Base-by-base conservation (phyloP, 2,113 vertebrate species). In the Salvator merianae region DNA sequence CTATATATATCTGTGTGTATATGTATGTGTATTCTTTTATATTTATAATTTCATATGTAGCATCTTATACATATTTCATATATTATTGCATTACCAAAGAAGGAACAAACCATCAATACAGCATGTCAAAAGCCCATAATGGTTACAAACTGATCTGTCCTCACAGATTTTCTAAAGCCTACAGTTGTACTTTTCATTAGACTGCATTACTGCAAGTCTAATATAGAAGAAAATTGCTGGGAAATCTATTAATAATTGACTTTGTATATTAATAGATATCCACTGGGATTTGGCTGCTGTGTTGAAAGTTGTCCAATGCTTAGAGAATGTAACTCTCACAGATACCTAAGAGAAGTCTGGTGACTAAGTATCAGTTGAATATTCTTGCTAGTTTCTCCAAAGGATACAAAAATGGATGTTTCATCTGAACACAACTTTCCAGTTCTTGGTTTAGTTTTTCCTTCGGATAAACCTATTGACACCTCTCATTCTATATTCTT, bases 211-310 rank as follows among this genome's bases (percentile, higher is more conserved):
- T 75, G 22, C 59, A 83, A 47, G 55, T 78, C 40, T 82, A 73
- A 82, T 75, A 83, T 47, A 36, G 59, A 47, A 83, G 55, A 82
- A 50, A 83, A 47, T 63, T 65, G 38, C 30, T 83, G 71, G 81
- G 71, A 75, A 83, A 75, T 22, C 71, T 75, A 83, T 65, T 75
- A 83, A 83, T 83, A 83, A 83, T 75, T 9, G 63, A 66, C n/a
- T 83, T 18, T 75, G 81, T 83, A 66, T 83, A 83, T 83, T 83
- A 83, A 34, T 75, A 75, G 71, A 47, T 47, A 65, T 50, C 81
- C 72, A 18, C 40, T 66, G 72, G 81, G 81, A 75, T 75, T 83
- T 66, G n/a, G 24, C 7, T 75, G 62, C 24, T 75, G 43, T 66
- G 71, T 47, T 65, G 20, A 40, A 47, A 74, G 38, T 73, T 73